Evolutionary conservation across 2,113 vertebrate genomes (phyloP), one percentile per base, ranked within the genome.

Genomic region (Chaenogobius annularis): DNA sequence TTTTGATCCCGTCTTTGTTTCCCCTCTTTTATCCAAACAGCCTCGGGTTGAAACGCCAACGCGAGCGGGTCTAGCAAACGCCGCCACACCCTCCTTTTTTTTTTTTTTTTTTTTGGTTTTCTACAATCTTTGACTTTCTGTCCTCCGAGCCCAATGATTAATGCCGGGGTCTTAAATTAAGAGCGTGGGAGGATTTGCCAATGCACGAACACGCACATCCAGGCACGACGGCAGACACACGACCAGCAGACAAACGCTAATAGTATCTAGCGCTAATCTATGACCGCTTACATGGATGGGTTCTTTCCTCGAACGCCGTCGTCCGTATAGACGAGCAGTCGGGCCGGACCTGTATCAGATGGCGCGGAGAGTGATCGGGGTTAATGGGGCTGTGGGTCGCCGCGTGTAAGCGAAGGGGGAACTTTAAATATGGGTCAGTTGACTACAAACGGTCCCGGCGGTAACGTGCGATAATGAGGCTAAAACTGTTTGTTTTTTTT

Each of bases 111-210:
- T 64, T 10, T 15, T 31, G 5, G 7, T 13, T 79, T 82, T 70
- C 82, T 66, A 69, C 85, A 82, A 85, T 91, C 89, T 92, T 92
- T 91, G 90, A 91, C 91, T 94, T 93, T 88, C 90, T 93, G 91
- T 93, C 89, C 85, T 85, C 86, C 69, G 72, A 87, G 74, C 82
- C 69, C 65, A 68, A 84, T 93, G 93, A 93, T 93, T 92, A 93
- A 94, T 93, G 87, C 86, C 65, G 83, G 55, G 81, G 77, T 86
- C 81, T 91, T 90, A 89, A 92, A 93, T 91, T 90, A 91, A 90
- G n/a, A n/a, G 86, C 88, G 91, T 89, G 86, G 90, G 89, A 89
- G 84, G 81, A 89, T 87, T 88, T 91, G 86, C 85, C 88, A 19
- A 89, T 88, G 88, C 81, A n/a, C 26, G 83, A 87, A 85, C 87